Evolutionary conservation across 2,797 vertebrate genomes (phyloP).

Genomic region (Eulemur rubriventer): DNA sequence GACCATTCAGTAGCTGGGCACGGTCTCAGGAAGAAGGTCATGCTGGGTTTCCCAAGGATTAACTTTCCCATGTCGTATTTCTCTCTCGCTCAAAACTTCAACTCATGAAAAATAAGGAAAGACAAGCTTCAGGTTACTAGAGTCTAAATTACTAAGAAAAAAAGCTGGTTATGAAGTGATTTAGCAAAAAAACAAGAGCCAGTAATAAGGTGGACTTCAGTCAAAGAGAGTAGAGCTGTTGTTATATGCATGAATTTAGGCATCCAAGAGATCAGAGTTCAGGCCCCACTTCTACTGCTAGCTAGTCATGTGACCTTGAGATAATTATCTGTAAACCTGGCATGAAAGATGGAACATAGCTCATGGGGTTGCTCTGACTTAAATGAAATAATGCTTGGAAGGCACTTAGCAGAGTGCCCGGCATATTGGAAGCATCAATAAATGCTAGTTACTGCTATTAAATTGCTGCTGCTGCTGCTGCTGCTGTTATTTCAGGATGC

Average conservation of each 20-base stretch:
- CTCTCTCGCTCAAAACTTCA: constrained; percentile 1
- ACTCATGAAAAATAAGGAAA: not conserved
- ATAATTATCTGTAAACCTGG: not conserved
- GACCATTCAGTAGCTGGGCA: not conserved
- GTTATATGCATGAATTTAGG: not conserved
- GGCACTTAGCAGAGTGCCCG: not conserved
- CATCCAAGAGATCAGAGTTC: not conserved
- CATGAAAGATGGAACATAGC: not conserved
- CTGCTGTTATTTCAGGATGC: constrained; percentile 44
- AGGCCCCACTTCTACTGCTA: not conserved
- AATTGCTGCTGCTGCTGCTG: constrained; percentile 16
- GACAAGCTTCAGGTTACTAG: not conserved
- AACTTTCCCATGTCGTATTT: not conserved
- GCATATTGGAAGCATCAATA: constrained; percentile 33
- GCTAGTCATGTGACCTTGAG: not conserved
- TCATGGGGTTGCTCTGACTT: not conserved
- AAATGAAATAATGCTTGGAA: constrained; percentile 33
- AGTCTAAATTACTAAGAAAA: not conserved
- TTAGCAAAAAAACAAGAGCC: not conserved
- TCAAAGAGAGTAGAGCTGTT: not conserved
- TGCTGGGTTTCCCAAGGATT: not conserved
- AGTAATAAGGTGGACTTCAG: not conserved
- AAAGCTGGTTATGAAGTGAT: not conserved
- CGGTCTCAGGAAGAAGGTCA: not conserved
- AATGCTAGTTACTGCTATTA: constrained; percentile 60